Conservation (phyloP, 2,888 invertebrate species). For the Archaeoteleia sp. region DNA sequence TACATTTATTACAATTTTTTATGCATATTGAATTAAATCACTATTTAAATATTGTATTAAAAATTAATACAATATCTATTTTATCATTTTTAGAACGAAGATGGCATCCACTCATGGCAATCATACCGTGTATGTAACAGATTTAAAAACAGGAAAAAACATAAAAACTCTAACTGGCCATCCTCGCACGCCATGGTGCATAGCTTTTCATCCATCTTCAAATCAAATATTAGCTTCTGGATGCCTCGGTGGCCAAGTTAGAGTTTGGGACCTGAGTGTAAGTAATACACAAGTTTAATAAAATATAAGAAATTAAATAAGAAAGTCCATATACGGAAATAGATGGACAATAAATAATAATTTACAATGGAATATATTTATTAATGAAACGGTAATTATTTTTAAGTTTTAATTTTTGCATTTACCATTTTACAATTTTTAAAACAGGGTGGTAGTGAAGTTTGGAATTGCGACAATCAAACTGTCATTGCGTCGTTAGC, state of each 20-base stretch:
- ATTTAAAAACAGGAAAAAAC: constrained; percentile 86
- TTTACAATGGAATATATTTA: too few species aligned
- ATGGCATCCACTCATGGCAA: constrained; percentile 93
- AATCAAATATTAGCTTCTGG: constrained; percentile 91
- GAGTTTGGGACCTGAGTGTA: constrained; percentile 90
- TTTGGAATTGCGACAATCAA: constrained; percentile 84
- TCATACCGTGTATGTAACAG: constrained; percentile 90
- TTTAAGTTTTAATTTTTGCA: too few species aligned
- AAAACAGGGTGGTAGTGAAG: constrained; percentile 87
- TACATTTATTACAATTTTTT: not conserved
- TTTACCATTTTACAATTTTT: constrained; percentile 2
- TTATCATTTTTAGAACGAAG: constrained; percentile 78
- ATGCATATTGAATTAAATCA: too few species aligned
- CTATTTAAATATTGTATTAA: constrained; percentile 1
- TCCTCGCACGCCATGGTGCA: constrained; percentile 92
- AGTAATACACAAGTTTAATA: too few species aligned
- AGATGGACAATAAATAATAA: too few species aligned
- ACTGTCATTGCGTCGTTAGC: constrained; percentile 89
- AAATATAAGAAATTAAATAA: too few species aligned
- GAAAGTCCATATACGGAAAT: too few species aligned
- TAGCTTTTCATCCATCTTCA: constrained; percentile 90
- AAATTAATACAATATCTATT: not conserved
- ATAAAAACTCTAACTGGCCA: constrained; percentile 87
- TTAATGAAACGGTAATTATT: too few species aligned
- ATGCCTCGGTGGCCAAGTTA: constrained; percentile 91